Evolutionary conservation across 2,797 vertebrate genomes (phyloP).

Genomic region (Amazona ochrocephala): DNA sequence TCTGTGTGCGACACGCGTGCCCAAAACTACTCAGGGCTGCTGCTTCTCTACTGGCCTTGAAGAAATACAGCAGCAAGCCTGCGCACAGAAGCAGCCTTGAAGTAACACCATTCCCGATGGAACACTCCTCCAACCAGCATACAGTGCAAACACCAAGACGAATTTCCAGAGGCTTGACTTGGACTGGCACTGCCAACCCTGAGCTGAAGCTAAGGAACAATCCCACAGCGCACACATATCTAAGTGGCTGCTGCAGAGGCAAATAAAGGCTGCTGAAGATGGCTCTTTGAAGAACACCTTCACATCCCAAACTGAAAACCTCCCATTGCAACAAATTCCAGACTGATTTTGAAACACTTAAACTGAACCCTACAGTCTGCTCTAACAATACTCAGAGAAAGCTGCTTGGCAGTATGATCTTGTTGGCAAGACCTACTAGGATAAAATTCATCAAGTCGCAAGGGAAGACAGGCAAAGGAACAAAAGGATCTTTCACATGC

Average conservation of each 20-base stretch:
- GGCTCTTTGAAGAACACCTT: neutral
- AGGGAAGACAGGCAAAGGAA: neutral
- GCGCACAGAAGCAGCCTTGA: neutral
- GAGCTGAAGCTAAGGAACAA: neutral
- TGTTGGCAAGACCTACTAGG: neutral
- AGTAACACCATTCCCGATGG: neutral
- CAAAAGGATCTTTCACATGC: neutral
- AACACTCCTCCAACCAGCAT: neutral
- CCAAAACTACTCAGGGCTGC: neutral
- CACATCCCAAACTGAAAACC: neutral
- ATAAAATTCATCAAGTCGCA: neutral
- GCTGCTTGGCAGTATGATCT: neutral
- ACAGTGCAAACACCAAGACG: neutral
- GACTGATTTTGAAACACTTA: neutral
- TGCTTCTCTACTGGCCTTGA: neutral
- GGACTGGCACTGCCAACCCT: neutral
- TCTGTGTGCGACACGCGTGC: fast-evolving
- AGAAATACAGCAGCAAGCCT: neutral
- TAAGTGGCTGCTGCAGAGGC: neutral
- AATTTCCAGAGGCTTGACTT: neutral
- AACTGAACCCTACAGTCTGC: neutral
- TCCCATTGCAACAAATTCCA: neutral
- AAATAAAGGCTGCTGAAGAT: neutral
- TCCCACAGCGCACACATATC: neutral
- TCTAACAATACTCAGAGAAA: neutral